Conservation (phyloP, 2,888 invertebrate species). For the Bugulina stolonifera region DNA sequence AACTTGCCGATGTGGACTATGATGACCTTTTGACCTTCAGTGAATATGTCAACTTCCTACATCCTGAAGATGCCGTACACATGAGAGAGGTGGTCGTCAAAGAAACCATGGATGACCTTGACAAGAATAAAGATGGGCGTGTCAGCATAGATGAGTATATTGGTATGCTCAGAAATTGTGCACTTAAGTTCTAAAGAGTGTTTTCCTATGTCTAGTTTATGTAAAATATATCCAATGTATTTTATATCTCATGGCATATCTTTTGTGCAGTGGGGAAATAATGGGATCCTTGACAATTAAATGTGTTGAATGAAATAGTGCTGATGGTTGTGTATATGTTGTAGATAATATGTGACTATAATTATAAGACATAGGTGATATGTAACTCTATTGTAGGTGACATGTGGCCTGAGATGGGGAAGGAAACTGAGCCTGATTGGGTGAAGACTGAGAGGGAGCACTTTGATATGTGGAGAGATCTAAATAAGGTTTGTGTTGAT, state of each 20-base stretch:
- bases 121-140: conserved; percentile 89
- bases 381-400: conserved; percentile 62
- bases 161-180: no score
- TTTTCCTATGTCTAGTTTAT: no score
- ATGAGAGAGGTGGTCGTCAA: conserved; percentile 87
- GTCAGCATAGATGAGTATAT: conserved; percentile 89
- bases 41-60: conserved; percentile 87
- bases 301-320: no score
- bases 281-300: no score
- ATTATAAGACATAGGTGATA: no score
- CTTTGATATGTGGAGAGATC: conserved; percentile 73
- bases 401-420: conserved; percentile 67
- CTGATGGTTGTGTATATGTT: no score
- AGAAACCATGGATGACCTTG: conserved; percentile 95
- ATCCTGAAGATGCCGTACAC: conserved; percentile 85
- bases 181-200: no score
- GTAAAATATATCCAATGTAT: no score
- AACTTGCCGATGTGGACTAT: conserved; percentile 60
- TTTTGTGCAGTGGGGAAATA: no score
- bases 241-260: no score
- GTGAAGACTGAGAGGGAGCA: conserved; percentile 87
- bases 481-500: conserved; percentile 61
- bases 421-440: conserved; percentile 86
- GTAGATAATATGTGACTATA: no score
- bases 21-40: conserved; percentile 72